phyloP scores from a whole-genome alignment of 2,888 invertebrate genomes.

The Drosophila setosimentum region DNA sequence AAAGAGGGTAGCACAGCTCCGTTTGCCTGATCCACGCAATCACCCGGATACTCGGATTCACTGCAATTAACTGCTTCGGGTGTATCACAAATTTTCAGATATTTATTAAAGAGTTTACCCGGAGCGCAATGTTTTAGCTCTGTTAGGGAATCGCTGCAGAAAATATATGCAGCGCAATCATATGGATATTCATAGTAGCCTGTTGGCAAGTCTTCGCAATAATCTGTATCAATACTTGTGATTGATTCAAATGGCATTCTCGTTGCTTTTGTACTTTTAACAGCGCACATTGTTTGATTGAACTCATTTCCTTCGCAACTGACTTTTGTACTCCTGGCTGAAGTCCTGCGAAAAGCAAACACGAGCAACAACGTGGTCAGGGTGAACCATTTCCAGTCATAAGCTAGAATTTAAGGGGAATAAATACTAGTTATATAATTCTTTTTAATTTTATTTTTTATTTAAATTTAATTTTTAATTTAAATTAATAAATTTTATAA shows the following conservation, averaged over 20 bases:
- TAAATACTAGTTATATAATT: neutral
- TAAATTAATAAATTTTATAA: neutral
- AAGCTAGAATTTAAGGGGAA: slow-evolving; percentile 3
- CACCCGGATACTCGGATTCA: neutral
- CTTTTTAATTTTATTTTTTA: neutral
- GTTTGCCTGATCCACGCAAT: slow-evolving; percentile 35
- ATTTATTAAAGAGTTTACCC: slow-evolving; percentile 54
- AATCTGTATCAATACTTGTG: neutral
- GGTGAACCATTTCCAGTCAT: neutral
- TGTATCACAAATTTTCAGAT: slow-evolving; percentile 65
- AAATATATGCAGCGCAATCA: slow-evolving; percentile 61
- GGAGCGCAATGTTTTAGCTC: slow-evolving; percentile 51
- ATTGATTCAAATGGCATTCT: neutral
- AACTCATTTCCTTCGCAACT: neutral
- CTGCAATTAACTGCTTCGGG: slow-evolving; percentile 60
- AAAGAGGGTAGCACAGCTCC: slow-evolving; percentile 50
- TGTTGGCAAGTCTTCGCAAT: slow-evolving; percentile 19
- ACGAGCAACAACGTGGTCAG: neutral
- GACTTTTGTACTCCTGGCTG: neutral
- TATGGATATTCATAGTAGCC: slow-evolving; percentile 52
- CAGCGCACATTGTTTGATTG: neutral
- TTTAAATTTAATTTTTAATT: neutral
- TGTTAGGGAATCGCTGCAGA: slow-evolving; percentile 37
- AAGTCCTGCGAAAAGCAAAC: neutral
- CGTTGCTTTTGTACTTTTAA: neutral